phyloP scores from a whole-genome alignment of 2,797 vertebrate genomes.

The Chloroceryle inda region DNA sequence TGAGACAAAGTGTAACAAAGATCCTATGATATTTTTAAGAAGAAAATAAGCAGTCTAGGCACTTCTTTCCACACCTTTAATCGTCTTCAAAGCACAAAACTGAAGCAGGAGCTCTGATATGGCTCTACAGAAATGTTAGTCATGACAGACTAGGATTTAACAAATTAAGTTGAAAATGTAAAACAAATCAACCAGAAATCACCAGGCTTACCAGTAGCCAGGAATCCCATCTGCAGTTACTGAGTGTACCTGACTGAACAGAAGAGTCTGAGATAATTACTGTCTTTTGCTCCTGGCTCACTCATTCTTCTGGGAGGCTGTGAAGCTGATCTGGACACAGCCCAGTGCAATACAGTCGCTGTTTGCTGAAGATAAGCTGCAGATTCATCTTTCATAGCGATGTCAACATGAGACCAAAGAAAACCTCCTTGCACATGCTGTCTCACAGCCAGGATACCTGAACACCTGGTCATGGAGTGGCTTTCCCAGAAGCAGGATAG shows the following conservation, averaged over 20 bases:
- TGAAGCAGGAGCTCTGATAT: neutral
- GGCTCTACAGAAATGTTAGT: neutral
- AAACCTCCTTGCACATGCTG: rapidly evolving
- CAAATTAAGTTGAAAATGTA: neutral
- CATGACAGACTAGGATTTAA: neutral
- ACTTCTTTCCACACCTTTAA: neutral
- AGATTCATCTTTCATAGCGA: neutral
- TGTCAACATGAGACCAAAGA: neutral
- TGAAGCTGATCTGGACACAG: neutral
- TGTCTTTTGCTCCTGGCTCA: neutral
- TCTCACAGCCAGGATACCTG: neutral
- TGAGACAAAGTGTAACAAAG: constrained; percentile 4
- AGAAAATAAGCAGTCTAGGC: neutral
- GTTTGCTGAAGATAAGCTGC: neutral
- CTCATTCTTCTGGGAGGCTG: neutral
- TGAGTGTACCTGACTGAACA: neutral
- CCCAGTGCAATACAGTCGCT: no score
- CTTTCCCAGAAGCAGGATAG: neutral
- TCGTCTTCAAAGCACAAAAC: neutral
- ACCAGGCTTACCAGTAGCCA: neutral
- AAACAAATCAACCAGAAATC: neutral
- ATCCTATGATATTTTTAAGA: neutral
- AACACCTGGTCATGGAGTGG: neutral
- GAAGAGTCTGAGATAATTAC: neutral
- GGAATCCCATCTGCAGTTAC: neutral